These are phyloP conservation scores for Auanema freiburgensis DNA, from an alignment of 2,888 invertebrate species.

Conservation along the genomic window DNA sequence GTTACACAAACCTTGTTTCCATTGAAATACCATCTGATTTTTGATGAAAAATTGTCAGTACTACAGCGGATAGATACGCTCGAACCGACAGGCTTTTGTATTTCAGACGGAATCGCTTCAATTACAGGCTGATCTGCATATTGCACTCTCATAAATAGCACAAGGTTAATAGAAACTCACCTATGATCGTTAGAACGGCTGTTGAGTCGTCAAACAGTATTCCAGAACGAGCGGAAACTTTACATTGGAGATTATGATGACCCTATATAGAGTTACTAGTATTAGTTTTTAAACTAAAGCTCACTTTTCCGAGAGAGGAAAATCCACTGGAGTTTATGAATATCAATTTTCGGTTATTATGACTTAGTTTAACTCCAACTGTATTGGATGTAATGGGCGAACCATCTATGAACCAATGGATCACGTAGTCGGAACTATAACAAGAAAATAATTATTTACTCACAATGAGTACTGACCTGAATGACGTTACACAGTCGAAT, in stretches of 20 bases:
- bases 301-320: too few relatives aligned
- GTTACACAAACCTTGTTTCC: background rate
- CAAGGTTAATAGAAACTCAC: slow-evolving; percentile 13
- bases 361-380: slow-evolving; percentile 2
- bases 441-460: slow-evolving; percentile 1
- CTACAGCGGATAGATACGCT: background rate
- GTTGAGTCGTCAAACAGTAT: slow-evolving; percentile 34
- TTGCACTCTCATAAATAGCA: background rate
- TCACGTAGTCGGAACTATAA: slow-evolving; percentile 7
- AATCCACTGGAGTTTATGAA: background rate
- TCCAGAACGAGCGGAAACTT: slow-evolving; percentile 41
- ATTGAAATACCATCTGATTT: background rate
- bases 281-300: too few relatives aligned
- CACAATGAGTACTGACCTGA: slow-evolving; percentile 6
- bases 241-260: slow-evolving; percentile 39
- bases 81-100: slow-evolving; percentile 1
- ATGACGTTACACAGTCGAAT: slow-evolving; percentile 18
- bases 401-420: slow-evolving; percentile 18
- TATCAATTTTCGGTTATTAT: slow-evolving; percentile 12
- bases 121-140: background rate
- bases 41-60: background rate
- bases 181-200: slow-evolving; percentile 30
- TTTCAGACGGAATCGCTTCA: background rate
- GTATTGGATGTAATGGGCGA: slow-evolving; percentile 5
- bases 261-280: slow-evolving; percentile 16